A percentile compares a stretch with the other conserved stretches of the same genome.
phyloP scores from a whole-genome alignment of 2,113 vertebrate species.

The Saimiri boliviensis region DNA sequence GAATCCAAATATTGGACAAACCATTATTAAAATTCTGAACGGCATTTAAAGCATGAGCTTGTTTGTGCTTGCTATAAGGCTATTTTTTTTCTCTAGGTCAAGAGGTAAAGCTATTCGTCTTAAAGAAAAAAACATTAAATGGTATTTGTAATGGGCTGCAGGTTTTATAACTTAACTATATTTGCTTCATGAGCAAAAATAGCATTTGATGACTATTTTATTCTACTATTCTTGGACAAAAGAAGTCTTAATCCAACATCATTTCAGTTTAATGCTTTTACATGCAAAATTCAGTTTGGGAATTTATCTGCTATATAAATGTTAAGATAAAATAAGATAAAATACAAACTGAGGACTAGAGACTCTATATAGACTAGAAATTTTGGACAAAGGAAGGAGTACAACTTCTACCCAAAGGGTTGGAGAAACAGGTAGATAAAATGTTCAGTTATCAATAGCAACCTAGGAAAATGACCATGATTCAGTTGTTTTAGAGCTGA shows the following conservation, averaged over 20 bases:
- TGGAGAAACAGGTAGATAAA: not conserved
- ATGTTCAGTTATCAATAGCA: not conserved
- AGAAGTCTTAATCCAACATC: conserved; percentile 41
- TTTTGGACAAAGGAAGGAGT: not conserved
- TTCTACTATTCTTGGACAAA: conserved; percentile 13
- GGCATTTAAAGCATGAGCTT: conserved; percentile 28
- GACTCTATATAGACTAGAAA: not conserved
- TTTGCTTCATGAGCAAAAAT: conserved; percentile 53
- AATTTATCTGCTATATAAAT: conserved; percentile 44
- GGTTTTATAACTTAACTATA: conserved; percentile 45
- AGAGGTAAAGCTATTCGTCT: conserved; percentile 66
- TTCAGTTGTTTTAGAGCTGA: not conserved
- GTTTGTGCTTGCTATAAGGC: conserved; percentile 8
- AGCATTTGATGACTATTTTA: conserved; percentile 51
- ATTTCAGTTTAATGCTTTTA: conserved; percentile 50
- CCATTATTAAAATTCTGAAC: conserved; percentile 61
- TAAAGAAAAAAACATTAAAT: conserved; percentile 38
- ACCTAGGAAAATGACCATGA: not conserved
- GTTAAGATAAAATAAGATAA: not conserved
- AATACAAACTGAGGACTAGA: conserved; percentile 29
- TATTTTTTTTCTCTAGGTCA: conserved; percentile 27
- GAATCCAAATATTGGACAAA: conserved; percentile 44
- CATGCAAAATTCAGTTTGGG: conserved; percentile 36
- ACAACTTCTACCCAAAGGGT: not conserved
- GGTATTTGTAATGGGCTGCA: conserved; percentile 24